These are phyloP conservation scores for Percopsis transmontana DNA, from an alignment of 2,113 vertebrate genomes.

Conservation along the genomic window DNA sequence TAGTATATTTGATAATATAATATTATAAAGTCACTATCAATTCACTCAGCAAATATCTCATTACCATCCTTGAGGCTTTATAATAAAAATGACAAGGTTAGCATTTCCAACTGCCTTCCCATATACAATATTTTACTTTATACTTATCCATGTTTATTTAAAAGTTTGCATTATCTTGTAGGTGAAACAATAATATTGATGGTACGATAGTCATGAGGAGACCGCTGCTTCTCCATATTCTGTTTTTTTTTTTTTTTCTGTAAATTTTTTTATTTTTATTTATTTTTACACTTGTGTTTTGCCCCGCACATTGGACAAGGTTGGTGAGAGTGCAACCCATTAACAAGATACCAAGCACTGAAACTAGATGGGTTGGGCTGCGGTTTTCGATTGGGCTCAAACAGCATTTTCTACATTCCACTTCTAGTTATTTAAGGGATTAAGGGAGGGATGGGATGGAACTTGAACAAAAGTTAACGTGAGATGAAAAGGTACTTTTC, in stretches of 20 bases:
- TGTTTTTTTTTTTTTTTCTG: constrained; percentile 52
- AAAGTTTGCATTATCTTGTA: constrained; percentile 27
- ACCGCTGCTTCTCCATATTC: constrained; percentile 30
- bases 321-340: constrained; percentile 27
- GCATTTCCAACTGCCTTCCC: constrained; percentile 77
- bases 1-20: too few species aligned
- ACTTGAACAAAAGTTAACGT: neutral
- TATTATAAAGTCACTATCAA: neutral
- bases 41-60: constrained; percentile 3
- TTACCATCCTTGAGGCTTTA: constrained; percentile 21
- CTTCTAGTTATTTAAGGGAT: constrained; percentile 15
- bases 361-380: constrained; percentile 27
- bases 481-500: too few species aligned
- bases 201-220: neutral
- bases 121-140: constrained; percentile 13
- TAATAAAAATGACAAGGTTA: constrained; percentile 81
- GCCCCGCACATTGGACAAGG: constrained; percentile 62
- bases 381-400: constrained; percentile 33
- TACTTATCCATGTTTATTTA: constrained; percentile 16
- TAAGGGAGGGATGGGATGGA: constrained; percentile 11
- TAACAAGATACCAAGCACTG: neutral
- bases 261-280: neutral
- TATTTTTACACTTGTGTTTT: neutral
- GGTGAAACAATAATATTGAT: constrained; percentile 14
- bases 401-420: constrained; percentile 35